Base-by-base conservation (phyloP, 2,113 vertebrate genomes). In the Suncus etruscus region DNA sequence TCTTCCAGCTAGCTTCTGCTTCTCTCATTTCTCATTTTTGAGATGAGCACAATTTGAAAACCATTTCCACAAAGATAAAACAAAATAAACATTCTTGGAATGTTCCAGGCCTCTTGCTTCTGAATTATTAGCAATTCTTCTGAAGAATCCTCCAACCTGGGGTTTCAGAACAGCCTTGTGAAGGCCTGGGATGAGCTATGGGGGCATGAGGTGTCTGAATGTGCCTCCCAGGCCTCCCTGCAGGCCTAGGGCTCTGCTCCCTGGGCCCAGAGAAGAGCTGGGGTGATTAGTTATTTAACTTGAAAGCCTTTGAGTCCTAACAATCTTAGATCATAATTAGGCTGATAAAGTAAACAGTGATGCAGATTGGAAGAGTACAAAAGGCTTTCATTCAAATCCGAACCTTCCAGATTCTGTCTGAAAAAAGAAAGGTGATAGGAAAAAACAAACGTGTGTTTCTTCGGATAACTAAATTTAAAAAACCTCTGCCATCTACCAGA, bases 381-480 rank as follows among this genome's bases (percentile, higher is more conserved):
- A 92, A 29, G 22, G 18, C 1, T 79, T 16, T n/a, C 61, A 3
- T 27, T 82, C 14, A 61, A 82, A 77, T n/a, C 39, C 58, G 69
- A 94, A 80, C 5, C 10, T 69, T 86, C 73, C 82, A 81, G 88
- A 73, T 85, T 51, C 31, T 20, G 93, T 90, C 50, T 1, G 16
- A 87, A 80, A 87, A 20, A 32, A 50, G 78, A 90, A 94, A 89
- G 68, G 14, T 78, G 29, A 90, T 92, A 39, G 58, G 2, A 78
- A 22, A 39, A 24, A 47, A 47, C 24, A 47, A 20, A 27, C 8
- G 45, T 48, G 11, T 86, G 0, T 63, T 58, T 94, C n/a, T 87
- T 76, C 45, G 93, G n/a, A 61, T 83, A 94, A 94, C 94, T 95
- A 83, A 92, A 95, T 89, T 58, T 39, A 39, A 32, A 95, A 90